phyloP scores from a whole-genome alignment of 1,140 invertebrate genomes.

The Drosophila orena region DNA sequence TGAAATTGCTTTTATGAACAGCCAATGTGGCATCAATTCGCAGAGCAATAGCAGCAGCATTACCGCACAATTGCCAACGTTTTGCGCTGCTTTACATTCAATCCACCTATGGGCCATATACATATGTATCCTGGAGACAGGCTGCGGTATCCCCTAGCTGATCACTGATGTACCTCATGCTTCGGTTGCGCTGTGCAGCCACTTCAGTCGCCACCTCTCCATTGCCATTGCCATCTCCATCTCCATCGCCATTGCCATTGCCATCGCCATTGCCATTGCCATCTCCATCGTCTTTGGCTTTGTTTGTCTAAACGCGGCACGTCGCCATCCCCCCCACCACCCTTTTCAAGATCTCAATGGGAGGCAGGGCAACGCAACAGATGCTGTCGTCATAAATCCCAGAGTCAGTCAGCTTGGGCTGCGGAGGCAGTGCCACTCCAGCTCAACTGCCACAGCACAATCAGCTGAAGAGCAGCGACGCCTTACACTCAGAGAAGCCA shows the following conservation, averaged over 20 bases:
- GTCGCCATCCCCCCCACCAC: conserved; percentile 16
- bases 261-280: conserved; percentile 6
- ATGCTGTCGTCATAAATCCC: conserved; percentile 76
- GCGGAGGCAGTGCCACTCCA: conserved; percentile 29
- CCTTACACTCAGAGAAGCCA: conserved; percentile 2
- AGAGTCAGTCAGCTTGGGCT: conserved; percentile 24
- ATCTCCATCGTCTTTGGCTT: conserved; percentile 30
- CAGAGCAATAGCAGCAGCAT: conserved; percentile 21
- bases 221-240: conserved; percentile 3
- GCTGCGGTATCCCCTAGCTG: conserved; percentile 32
- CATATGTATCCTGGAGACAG: conserved; percentile 33
- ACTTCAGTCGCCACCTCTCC: conserved; percentile 25
- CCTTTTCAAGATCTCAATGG: conserved; percentile 18
- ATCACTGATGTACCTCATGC: conserved; percentile 3
- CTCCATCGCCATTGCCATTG: conserved; percentile 8
- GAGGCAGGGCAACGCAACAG: conserved; percentile 58
- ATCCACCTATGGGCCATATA: conserved; percentile 39
- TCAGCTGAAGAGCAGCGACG: conserved; percentile 45
- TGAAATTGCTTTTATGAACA: conserved; percentile 34
- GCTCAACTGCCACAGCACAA: conserved; percentile 50
- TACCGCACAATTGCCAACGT: conserved; percentile 42
- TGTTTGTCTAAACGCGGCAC: conserved; percentile 60
- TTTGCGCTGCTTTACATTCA: conserved; percentile 44
- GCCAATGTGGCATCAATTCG: conserved; percentile 40
- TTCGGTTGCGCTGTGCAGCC: not conserved